Conservation (phyloP, 2,888 invertebrate species). For the Lepidonotus clava region DNA sequence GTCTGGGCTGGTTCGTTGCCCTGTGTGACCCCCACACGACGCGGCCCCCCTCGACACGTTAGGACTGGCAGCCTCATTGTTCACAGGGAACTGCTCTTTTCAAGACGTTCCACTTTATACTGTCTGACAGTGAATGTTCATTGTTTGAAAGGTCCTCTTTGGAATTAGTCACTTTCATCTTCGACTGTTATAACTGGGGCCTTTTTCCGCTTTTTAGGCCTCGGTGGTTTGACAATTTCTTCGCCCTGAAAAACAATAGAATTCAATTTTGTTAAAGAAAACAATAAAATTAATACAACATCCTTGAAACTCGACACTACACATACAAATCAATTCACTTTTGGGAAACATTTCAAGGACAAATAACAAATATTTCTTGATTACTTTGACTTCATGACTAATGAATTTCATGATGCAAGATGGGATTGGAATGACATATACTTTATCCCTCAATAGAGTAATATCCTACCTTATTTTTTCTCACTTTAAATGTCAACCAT, state of each 20-base stretch:
- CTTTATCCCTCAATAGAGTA: background rate
- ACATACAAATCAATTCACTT: too few relatives aligned
- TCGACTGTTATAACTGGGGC: conserved; percentile 87
- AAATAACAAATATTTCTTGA: too few relatives aligned
- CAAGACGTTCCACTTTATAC: background rate
- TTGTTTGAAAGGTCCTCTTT: background rate
- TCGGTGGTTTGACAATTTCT: conserved; percentile 91
- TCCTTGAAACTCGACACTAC: background rate
- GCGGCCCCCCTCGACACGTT: background rate
- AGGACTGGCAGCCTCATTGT: background rate
- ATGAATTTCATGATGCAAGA: background rate
- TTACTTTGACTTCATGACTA: too few relatives aligned
- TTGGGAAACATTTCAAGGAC: too few relatives aligned
- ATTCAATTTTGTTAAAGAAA: conserved; percentile 33
- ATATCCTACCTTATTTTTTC: background rate
- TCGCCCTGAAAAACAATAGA: conserved; percentile 85
- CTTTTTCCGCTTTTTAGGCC: conserved; percentile 94
- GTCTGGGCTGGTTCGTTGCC: background rate
- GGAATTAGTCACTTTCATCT: conserved; percentile 84
- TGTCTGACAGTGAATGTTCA: background rate
- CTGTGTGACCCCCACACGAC: background rate
- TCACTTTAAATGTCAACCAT: background rate
- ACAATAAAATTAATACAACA: conserved; percentile 11
- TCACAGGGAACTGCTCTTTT: background rate
- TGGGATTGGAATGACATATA: background rate